These are phyloP conservation scores for Orchesella cincta DNA, from an alignment of 1,140 invertebrate genomes.

Conservation along the genomic window DNA sequence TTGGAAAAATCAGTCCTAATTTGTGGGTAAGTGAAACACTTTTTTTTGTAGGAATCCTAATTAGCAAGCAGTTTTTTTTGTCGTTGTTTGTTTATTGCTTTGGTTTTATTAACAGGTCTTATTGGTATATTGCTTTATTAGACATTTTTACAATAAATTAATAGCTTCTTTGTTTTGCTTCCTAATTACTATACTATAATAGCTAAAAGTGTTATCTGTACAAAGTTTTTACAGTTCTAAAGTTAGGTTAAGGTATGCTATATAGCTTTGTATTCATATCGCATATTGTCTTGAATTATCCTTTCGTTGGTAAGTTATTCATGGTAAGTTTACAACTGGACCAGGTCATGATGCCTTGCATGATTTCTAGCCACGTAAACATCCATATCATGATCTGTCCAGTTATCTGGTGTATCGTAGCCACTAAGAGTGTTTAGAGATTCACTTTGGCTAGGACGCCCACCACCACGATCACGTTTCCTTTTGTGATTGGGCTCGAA, in stretches of 20 bases:
- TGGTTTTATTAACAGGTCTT: no score
- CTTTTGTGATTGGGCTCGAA: slow-evolving; percentile 47
- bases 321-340: slow-evolving; percentile 79
- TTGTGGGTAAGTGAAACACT: slow-evolving; percentile 73
- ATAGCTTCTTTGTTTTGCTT: no score
- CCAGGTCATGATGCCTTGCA: slow-evolving; percentile 77
- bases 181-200: no score
- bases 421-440: slow-evolving; percentile 70
- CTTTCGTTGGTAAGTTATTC: no score
- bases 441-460: slow-evolving; percentile 45
- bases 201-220: no score
- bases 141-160: no score
- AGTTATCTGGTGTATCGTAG: slow-evolving; percentile 79
- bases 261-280: no score
- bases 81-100: neutral
- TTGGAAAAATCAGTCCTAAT: slow-evolving; percentile 81
- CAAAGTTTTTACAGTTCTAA: no score
- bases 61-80: no score
- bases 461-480: slow-evolving; percentile 38
- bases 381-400: slow-evolving; percentile 89
- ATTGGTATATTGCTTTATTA: no score
- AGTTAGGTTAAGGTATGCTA: no score
- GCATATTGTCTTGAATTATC: no score
- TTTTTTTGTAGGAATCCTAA: slow-evolving; percentile 28
- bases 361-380: slow-evolving; percentile 90